Percentiles rank a stretch among this genome's conserved stretches.
Evolutionary conservation across 2,113 vertebrate genomes (phyloP).

Genomic region (Rynchops niger): DNA sequence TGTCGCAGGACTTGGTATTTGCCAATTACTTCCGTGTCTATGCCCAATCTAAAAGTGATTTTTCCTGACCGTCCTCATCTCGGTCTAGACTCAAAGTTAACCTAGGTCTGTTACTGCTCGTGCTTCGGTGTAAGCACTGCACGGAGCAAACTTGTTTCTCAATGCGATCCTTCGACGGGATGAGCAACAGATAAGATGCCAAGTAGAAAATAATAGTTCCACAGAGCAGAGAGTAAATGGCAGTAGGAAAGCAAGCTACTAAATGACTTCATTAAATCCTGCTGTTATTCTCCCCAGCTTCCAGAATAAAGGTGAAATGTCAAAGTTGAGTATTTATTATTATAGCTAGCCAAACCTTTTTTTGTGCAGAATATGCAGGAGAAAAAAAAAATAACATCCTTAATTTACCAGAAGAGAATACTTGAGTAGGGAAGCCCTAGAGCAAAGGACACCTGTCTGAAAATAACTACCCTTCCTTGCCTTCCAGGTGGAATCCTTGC

Average conservation of each 20-base stretch:
- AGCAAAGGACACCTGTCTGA: background rate
- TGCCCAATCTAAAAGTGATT: slow-evolving; percentile 8
- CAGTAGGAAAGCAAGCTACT: background rate
- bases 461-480: background rate
- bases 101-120: background rate
- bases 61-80: slow-evolving; percentile 23
- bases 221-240: background rate
- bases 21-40: slow-evolving; percentile 18
- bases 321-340: background rate
- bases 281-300: background rate
- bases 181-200: background rate
- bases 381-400: accelerated
- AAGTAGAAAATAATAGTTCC: background rate
- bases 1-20: background rate
- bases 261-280: background rate
- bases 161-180: background rate
- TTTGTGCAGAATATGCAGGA: background rate
- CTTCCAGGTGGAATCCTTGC: slow-evolving; percentile 77
- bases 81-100: slow-evolving; percentile 22
- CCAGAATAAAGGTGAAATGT: background rate
- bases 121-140: background rate
- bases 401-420: background rate
- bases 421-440: background rate
- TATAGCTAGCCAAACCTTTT: background rate
- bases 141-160: background rate